Conservation (phyloP, 2,113 vertebrate genomes). For the Oceanites oceanicus region DNA sequence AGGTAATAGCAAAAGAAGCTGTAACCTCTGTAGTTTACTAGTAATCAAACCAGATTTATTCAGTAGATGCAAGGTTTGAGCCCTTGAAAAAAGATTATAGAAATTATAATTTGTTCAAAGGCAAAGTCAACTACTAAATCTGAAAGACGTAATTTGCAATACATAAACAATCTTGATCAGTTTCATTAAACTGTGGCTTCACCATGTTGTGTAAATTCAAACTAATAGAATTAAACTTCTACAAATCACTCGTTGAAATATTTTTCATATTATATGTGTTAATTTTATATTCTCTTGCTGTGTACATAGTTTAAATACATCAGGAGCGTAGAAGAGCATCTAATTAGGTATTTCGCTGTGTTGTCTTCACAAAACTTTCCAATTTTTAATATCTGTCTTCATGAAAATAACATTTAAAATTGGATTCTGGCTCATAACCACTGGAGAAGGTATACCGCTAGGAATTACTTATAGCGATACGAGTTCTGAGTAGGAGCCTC, state of each 20-base stretch:
- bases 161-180: background rate
- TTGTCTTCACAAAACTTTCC: background rate
- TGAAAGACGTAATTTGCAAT: background rate
- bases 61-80: background rate
- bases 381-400: background rate
- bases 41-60: background rate
- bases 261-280: background rate
- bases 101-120: slow-evolving; percentile 19
- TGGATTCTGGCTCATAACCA: background rate
- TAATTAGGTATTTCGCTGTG: background rate
- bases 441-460: background rate
- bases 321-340: background rate
- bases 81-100: background rate
- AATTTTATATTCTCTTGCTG: background rate
- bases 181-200: background rate
- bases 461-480: background rate
- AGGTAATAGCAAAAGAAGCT: background rate
- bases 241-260: background rate
- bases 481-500: background rate
- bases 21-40: background rate
- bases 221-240: background rate
- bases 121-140: background rate
- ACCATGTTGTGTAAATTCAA: background rate
- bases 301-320: background rate
- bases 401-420: background rate